These are phyloP conservation scores for Doryteuthis pealeii DNA, from an alignment of 1,140 invertebrate genomes.

Conservation along the genomic window DNA sequence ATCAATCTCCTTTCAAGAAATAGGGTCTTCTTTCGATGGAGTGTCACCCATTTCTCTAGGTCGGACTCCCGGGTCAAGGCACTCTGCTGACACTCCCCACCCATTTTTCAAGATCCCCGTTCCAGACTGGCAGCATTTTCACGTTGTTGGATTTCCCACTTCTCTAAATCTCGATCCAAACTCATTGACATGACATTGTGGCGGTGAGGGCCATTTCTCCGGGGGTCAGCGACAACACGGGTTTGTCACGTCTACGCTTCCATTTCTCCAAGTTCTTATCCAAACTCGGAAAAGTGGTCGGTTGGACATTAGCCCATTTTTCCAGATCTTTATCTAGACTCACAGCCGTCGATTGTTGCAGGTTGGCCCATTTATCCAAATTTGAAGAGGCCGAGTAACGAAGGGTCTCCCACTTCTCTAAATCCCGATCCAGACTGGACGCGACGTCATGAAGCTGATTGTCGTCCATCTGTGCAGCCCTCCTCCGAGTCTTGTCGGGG, in stretches of 20 bases:
- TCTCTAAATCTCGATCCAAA: conserved; percentile 1
- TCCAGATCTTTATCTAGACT: not conserved
- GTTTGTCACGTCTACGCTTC: not conserved
- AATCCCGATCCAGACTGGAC: not conserved
- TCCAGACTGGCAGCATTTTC: not conserved
- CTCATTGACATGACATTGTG: not conserved
- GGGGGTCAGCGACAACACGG: not conserved
- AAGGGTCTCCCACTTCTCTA: not conserved
- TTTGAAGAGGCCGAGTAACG: not conserved
- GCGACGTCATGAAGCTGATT: not conserved
- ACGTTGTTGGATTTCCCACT: not conserved
- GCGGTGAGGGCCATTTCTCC: not conserved
- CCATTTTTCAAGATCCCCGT: not conserved
- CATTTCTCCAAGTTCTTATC: not conserved
- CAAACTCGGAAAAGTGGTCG: not conserved
- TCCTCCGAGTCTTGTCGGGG: not conserved
- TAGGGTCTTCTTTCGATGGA: not conserved
- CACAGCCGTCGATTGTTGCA: too few species aligned
- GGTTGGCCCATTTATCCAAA: not conserved
- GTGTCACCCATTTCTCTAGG: not conserved
- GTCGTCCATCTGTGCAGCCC: not conserved
- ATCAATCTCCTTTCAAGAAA: conserved; percentile 1
- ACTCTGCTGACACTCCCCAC: not conserved
- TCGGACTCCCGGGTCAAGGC: not conserved
- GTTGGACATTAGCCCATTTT: not conserved